Evolutionary conservation across 2,113 vertebrate species (phyloP).

Genomic region (Neogale vison): DNA sequence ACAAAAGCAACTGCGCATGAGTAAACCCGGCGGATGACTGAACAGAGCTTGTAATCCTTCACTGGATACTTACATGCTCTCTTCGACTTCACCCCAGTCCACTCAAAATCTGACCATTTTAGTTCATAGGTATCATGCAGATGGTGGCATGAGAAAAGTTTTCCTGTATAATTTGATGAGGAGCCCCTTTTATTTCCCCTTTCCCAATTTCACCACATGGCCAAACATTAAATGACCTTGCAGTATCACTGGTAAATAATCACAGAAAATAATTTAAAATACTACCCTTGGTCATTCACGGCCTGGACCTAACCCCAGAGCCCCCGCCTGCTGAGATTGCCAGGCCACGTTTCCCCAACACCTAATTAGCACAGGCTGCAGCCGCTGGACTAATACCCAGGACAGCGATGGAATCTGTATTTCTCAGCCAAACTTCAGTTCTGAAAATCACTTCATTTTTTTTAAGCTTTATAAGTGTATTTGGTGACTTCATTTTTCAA

Average conservation of each 20-base stretch:
- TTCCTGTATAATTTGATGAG: fast-evolving
- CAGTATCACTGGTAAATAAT: neutral
- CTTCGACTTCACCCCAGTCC: neutral
- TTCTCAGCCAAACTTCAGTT: neutral
- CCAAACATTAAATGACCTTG: neutral
- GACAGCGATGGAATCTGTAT: neutral
- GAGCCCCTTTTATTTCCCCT: neutral
- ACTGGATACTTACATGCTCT: neutral
- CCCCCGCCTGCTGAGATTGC: neutral
- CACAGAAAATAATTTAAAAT: neutral
- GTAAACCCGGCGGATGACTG: neutral
- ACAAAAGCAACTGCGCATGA: fast-evolving
- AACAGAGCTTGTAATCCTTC: neutral
- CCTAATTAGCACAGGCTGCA: neutral
- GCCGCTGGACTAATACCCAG: neutral
- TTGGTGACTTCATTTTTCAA: neutral
- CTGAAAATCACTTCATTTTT: neutral
- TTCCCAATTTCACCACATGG: neutral
- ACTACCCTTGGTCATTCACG: neutral
- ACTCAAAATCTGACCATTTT: neutral
- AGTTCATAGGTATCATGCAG: neutral
- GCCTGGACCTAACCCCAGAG: too few relatives aligned
- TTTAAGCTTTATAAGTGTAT: neutral
- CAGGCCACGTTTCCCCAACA: neutral
- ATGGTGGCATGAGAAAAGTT: neutral